Evolutionary conservation across 2,113 vertebrate genomes (phyloP).

Genomic region (Eptesicus fuscus): DNA sequence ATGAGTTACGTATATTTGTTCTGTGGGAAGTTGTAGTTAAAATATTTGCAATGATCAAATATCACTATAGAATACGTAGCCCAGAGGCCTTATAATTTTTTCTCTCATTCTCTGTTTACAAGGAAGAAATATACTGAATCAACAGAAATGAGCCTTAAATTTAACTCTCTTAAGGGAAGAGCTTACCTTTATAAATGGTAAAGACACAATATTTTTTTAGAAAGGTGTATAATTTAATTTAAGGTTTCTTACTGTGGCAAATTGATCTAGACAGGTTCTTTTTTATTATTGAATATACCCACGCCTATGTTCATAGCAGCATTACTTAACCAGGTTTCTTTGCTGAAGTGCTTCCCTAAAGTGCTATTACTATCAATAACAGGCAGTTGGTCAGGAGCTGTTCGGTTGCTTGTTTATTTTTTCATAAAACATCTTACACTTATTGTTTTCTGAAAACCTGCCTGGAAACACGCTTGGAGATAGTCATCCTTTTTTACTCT

Average conservation of each 20-base stretch:
- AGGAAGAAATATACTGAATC: background rate
- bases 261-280: background rate
- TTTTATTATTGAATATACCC: background rate
- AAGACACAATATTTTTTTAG: background rate
- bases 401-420: background rate
- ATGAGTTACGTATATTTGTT: background rate
- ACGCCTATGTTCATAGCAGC: background rate
- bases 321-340: background rate
- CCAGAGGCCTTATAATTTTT: background rate
- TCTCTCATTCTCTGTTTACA: background rate
- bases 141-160: background rate
- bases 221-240: background rate
- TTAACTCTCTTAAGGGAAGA: background rate
- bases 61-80: background rate
- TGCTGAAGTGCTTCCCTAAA: background rate
- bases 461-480: background rate
- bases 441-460: background rate
- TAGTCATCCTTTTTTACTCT: background rate
- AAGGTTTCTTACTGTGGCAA: background rate
- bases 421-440: background rate
- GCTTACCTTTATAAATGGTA: background rate
- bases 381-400: background rate
- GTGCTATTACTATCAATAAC: background rate
- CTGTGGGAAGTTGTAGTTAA: background rate
- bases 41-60: background rate